Base-by-base conservation (phyloP, 2,797 vertebrate species). In the Otolemur crassicaudatus region DNA sequence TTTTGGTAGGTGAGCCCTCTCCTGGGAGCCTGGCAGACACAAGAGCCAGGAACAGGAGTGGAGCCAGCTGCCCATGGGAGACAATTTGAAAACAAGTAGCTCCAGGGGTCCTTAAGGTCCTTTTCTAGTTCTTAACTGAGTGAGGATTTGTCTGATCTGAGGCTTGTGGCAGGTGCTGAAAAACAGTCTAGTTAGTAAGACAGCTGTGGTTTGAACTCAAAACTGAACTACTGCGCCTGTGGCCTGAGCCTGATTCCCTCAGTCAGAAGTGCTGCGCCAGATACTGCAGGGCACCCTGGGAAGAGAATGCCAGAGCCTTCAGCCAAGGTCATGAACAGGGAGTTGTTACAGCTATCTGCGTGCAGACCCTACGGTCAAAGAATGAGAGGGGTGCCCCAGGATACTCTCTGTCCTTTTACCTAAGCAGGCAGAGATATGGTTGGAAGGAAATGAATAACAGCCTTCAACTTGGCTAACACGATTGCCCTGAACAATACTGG, bases 201-300 rank as follows among this genome's bases (percentile, higher is more conserved):
- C n/a, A 0, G 25, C 23, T 60, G 31, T 2, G 2, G 49, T 22
- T 53, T n/a, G 29, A 90, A 70, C 60, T 72, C 53, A 22, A 43
- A 37, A n/a, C 40, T 2, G 31, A 94, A 17, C 29, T 8, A 19
- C 60, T 8, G 29, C 0, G 0, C 37, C 40, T 2, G 0, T 10
- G 31, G 61, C 87, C 75, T 46, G 14, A 25, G 49, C 34, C 72
- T 56, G 5, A 3, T 49, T 8, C 12, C 5, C 22, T 72, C 23
- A 8, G 29, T 43, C 43, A 40, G 69, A 94, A 79, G 75, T 49
- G 49, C 25, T 12, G 12, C 1, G 73, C n/a, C 2, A 0, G 77
- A 46, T 8, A 16, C 46, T 3, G 1, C 29, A 34, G 58, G 23
- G 34, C n/a, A 49, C 61, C 17, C 13, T 9, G 40, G 70, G 56